Evolutionary conservation across 1,140 invertebrate genomes (phyloP).

Genomic region (Cherax destructor): DNA sequence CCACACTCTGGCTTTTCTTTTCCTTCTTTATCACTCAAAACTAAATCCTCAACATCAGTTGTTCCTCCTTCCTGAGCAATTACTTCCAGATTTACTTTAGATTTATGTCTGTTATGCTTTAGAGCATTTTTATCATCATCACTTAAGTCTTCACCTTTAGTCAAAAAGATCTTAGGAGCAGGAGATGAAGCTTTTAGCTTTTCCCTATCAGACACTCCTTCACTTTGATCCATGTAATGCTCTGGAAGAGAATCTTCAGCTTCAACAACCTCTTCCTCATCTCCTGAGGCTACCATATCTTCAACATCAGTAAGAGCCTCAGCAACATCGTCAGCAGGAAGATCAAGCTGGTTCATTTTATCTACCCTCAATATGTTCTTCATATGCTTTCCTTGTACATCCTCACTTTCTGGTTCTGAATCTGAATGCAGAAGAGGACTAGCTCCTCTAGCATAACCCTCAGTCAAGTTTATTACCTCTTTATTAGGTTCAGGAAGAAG

Average conservation of each 20-base stretch:
- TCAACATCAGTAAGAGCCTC: slow-evolving; percentile 61
- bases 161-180: slow-evolving; percentile 71
- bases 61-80: slow-evolving; percentile 71
- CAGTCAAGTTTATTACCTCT: slow-evolving; percentile 59
- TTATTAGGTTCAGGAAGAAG: slow-evolving; percentile 47
- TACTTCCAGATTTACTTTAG: slow-evolving; percentile 14
- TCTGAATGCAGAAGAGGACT: slow-evolving; percentile 46
- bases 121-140: slow-evolving; percentile 25
- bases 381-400: slow-evolving; percentile 69
- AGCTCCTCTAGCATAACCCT: slow-evolving; percentile 57
- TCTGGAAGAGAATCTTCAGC: slow-evolving; percentile 64
- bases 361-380: slow-evolving; percentile 45
- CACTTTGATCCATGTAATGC: slow-evolving; percentile 64
- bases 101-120: slow-evolving; percentile 3
- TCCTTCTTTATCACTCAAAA: slow-evolving; percentile 75
- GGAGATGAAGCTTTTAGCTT: slow-evolving; percentile 39
- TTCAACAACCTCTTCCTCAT: slow-evolving; percentile 58
- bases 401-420: slow-evolving; percentile 65
- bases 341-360: background rate
- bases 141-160: slow-evolving; percentile 37
- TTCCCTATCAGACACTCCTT: slow-evolving; percentile 67
- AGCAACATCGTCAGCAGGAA: slow-evolving; percentile 26
- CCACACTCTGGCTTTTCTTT: slow-evolving; percentile 15
- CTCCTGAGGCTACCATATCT: slow-evolving; percentile 49
- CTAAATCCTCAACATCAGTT: slow-evolving; percentile 77